Percentiles rank a stretch among this genome's conserved stretches.
phyloP scores from a whole-genome alignment of 2,113 vertebrate species.

The Megaceryle maxima region DNA sequence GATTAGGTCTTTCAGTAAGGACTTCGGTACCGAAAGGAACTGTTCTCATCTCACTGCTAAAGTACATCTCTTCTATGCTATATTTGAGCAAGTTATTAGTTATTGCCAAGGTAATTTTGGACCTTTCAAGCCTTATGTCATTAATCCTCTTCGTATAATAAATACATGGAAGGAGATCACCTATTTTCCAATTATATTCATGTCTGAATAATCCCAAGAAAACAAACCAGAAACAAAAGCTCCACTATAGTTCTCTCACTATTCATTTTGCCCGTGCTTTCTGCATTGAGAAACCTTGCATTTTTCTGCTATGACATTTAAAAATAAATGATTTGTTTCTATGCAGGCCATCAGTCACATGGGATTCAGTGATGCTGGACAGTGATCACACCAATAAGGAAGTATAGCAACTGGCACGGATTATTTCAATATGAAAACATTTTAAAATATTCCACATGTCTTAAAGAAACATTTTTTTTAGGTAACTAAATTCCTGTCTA shows the following conservation, averaged over 20 bases:
- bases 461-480: neutral
- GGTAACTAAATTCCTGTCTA: too few relatives aligned
- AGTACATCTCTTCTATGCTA: neutral
- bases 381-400: neutral
- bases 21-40: neutral
- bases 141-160: neutral
- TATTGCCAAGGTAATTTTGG: neutral
- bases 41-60: neutral
- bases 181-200: neutral
- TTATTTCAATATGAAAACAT: neutral
- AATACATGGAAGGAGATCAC: neutral
- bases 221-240: neutral
- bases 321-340: neutral
- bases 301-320: neutral
- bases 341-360: neutral
- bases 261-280: neutral
- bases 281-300: neutral
- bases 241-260: neutral
- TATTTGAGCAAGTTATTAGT: neutral
- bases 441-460: neutral
- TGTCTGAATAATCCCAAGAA: neutral
- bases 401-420: neutral
- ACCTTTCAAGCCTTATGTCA: neutral
- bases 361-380: neutral
- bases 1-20: neutral